A percentile compares a stretch with the other conserved stretches of the same genome.
Conservation (phyloP, 2,797 vertebrate genomes). For the Falco berigora region DNA sequence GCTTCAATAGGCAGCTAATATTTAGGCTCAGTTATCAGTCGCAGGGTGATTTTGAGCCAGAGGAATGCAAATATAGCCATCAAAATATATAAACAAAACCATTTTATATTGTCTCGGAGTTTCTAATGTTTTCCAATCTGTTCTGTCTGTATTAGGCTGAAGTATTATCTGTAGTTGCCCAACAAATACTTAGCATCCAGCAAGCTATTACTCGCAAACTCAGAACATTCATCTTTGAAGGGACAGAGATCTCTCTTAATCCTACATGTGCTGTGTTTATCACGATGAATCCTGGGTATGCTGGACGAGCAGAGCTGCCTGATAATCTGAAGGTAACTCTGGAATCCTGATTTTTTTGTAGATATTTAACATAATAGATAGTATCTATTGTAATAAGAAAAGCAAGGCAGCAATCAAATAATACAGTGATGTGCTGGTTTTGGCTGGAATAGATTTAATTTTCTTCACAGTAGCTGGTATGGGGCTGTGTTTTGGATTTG, state of each 20-base stretch:
- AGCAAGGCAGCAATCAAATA: neutral
- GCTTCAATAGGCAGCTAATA: neutral
- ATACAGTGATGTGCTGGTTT: neutral
- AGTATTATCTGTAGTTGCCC: constrained; percentile 92
- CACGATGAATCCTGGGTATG: constrained; percentile 97
- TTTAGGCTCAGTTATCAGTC: neutral
- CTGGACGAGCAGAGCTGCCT: constrained; percentile 88
- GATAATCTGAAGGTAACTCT: constrained; percentile 90
- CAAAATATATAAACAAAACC: neutral
- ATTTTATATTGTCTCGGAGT: neutral
- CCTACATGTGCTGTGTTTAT: constrained; percentile 93
- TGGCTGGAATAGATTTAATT: neutral
- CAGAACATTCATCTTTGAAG: constrained; percentile 87
- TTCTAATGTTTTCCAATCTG: neutral
- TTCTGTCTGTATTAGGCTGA: constrained; percentile 79
- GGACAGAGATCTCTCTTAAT: constrained; percentile 88
- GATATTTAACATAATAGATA: neutral
- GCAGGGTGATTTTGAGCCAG: neutral
- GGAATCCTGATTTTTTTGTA: neutral
- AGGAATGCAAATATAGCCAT: neutral
- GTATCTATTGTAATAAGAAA: neutral
- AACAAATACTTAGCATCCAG: constrained; percentile 92
- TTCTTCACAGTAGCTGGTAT: neutral
- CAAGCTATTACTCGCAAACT: constrained; percentile 85
- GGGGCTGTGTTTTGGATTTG: too few relatives aligned